phyloP scores from a whole-genome alignment of 2,888 invertebrate genomes.

The Cylindroiulus punctatus region DNA sequence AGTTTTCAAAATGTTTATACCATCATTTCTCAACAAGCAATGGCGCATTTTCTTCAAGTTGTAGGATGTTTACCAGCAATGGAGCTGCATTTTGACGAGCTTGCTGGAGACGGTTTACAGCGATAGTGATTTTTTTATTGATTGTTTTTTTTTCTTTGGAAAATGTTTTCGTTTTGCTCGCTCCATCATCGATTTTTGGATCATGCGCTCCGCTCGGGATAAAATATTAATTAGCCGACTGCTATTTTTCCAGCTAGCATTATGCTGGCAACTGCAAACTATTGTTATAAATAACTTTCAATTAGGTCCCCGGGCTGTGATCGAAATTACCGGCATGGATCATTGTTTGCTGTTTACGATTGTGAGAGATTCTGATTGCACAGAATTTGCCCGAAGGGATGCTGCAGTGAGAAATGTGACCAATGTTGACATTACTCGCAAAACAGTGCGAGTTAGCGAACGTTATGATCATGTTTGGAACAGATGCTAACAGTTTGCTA shows the following conservation, averaged over 20 bases:
- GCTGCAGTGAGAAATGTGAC: too few species aligned
- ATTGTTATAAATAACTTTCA: not conserved
- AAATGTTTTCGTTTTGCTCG: constrained; percentile 21
- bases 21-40: not conserved
- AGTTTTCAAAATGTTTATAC: not conserved
- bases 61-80: not conserved
- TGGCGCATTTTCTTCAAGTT: not conserved
- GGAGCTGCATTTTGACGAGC: constrained; percentile 33
- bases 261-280: not conserved
- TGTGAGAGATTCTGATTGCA: too few species aligned
- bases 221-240: constrained; percentile 33
- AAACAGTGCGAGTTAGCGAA: too few species aligned
- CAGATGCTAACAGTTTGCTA: too few species aligned
- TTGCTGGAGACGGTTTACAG: not conserved
- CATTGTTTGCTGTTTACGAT: too few species aligned
- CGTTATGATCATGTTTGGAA: too few species aligned
- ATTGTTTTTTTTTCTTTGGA: not conserved
- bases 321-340: too few species aligned
- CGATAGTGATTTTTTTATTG: constrained; percentile 36
- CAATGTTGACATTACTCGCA: too few species aligned
- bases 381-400: too few species aligned
- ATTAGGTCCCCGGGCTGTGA: not conserved
- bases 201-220: not conserved
- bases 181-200: constrained; percentile 35
- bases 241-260: not conserved